phyloP scores from a whole-genome alignment of 1,140 invertebrate genomes.

The Argopecten irradians region DNA sequence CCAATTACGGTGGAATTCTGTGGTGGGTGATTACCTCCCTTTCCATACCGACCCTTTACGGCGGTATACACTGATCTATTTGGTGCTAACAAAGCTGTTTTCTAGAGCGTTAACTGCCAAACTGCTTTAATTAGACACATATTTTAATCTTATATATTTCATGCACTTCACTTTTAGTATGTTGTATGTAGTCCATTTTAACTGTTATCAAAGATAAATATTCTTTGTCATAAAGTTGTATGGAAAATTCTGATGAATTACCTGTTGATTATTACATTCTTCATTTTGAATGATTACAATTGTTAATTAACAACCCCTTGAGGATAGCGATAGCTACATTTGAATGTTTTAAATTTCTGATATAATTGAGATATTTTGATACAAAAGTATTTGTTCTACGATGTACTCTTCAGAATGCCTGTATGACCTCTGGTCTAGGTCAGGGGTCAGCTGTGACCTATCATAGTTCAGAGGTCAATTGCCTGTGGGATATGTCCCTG shows the following conservation, averaged over 20 bases:
- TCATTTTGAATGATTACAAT: background rate
- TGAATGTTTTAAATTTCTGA: too few relatives aligned
- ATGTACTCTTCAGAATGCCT: background rate
- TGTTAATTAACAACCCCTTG: too few relatives aligned
- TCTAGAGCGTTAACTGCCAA: background rate
- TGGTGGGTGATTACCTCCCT: background rate
- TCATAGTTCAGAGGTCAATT: background rate
- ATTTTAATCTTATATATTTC: background rate
- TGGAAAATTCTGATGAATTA: background rate
- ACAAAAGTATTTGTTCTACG: background rate
- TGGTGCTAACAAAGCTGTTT: conserved; percentile 7
- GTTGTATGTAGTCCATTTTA: background rate
- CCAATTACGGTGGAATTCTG: background rate
- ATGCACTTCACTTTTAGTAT: background rate
- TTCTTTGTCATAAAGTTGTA: background rate
- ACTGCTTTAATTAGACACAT: background rate
- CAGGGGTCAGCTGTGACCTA: background rate
- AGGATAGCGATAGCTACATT: too few relatives aligned
- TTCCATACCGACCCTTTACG: background rate
- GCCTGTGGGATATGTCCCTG: background rate
- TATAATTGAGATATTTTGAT: background rate
- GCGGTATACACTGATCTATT: background rate
- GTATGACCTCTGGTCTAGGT: background rate
- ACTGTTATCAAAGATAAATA: background rate
- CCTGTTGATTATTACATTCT: background rate